A percentile compares a stretch with the other conserved stretches of the same genome.
phyloP scores from a whole-genome alignment of 1,140 invertebrate species.

The Eumaeus atala region DNA sequence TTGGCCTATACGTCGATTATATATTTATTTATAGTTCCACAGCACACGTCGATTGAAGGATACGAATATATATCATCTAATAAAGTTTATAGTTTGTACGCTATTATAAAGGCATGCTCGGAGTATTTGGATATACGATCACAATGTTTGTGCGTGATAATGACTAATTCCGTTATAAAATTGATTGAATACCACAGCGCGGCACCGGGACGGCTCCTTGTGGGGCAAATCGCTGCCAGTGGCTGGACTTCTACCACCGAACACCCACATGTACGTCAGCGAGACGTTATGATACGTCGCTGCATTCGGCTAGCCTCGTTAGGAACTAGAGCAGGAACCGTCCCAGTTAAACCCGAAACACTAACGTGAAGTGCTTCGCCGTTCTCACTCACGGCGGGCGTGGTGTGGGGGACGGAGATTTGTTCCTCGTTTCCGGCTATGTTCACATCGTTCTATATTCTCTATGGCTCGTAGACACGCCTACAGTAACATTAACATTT shows the following conservation, averaged over 20 bases:
- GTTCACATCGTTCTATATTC: neutral
- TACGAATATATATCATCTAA: slow-evolving; percentile 27
- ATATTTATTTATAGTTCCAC: slow-evolving; percentile 18
- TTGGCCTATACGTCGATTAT: slow-evolving; percentile 40
- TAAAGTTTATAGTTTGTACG: slow-evolving; percentile 35
- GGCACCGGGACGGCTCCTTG: neutral
- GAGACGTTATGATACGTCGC: too few species aligned
- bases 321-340: slow-evolving; percentile 1
- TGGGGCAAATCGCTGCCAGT: too few species aligned
- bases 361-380: neutral
- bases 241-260: too few species aligned
- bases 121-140: slow-evolving; percentile 39
- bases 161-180: neutral
- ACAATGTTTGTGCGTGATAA: slow-evolving; percentile 62
- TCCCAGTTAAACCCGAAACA: neutral
- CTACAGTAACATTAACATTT: neutral
- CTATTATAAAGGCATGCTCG: slow-evolving; percentile 44
- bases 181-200: neutral
- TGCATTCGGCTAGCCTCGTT: neutral
- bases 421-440: neutral
- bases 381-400: too few species aligned
- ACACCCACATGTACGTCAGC: too few species aligned
- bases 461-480: neutral
- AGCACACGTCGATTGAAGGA: slow-evolving; percentile 32
- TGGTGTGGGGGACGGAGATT: neutral